A percentile compares a stretch with the other conserved stretches of the same genome.
These are phyloP conservation scores for Steinernema carpocapsae DNA, from an alignment of 2,888 invertebrate genomes.

Conservation along the genomic window DNA sequence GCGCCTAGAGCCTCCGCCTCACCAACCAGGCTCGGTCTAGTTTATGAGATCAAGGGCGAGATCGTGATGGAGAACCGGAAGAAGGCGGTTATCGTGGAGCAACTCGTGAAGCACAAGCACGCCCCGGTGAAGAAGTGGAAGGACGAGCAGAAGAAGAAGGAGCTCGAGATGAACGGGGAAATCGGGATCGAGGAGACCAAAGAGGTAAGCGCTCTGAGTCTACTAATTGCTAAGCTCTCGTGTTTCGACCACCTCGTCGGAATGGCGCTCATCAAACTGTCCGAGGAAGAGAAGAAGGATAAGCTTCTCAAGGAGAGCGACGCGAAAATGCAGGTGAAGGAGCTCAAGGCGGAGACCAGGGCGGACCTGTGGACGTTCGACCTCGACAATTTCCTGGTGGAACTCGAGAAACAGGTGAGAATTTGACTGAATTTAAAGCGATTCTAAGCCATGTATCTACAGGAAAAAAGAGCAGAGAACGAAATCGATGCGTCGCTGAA, in stretches of 20 bases:
- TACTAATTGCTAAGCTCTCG: slow-evolving; percentile 50
- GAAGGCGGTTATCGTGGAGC: slow-evolving; percentile 85
- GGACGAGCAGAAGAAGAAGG: too few relatives aligned
- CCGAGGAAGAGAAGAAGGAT: slow-evolving; percentile 63
- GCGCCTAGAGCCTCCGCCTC: slow-evolving; percentile 83
- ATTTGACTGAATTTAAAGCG: background rate
- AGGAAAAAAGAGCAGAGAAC: slow-evolving; percentile 71
- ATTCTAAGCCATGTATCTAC: background rate
- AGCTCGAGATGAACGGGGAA: too few relatives aligned
- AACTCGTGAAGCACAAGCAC: slow-evolving; percentile 78
- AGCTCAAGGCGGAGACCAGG: slow-evolving; percentile 76
- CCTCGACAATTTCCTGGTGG: slow-evolving; percentile 74
- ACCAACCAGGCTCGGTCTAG: slow-evolving; percentile 77
- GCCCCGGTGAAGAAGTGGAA: slow-evolving; percentile 79
- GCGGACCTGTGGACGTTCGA: slow-evolving; percentile 86
- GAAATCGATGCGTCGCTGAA: slow-evolving; percentile 79
- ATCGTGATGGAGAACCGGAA: slow-evolving; percentile 86
- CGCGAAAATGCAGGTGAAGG: slow-evolving; percentile 65
- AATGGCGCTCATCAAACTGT: slow-evolving; percentile 72
- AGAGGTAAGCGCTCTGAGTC: too few relatives aligned
- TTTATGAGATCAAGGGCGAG: slow-evolving; percentile 90
- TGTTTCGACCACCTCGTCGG: slow-evolving; percentile 92
- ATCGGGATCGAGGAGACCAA: too few relatives aligned
- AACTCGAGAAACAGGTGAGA: slow-evolving; percentile 50
- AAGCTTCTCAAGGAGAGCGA: slow-evolving; percentile 54